phyloP scores from a whole-genome alignment of 2,888 invertebrate genomes.

The Leptopterna dolabrata region DNA sequence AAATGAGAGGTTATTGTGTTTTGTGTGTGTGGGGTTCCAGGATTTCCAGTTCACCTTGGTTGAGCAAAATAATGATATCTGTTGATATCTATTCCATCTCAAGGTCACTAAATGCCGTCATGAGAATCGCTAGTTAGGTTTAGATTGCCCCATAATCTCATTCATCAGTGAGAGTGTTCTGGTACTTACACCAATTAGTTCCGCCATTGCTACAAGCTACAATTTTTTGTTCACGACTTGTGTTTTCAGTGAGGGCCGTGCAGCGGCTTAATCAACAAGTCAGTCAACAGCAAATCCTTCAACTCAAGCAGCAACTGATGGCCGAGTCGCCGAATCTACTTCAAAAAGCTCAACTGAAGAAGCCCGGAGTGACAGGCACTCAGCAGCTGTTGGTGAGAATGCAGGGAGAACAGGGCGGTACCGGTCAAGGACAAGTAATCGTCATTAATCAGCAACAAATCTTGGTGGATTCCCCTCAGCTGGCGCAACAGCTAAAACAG shows the following conservation, averaged over 20 bases:
- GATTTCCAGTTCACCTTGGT: neutral
- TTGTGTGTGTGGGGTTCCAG: too few species aligned
- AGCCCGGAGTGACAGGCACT: slow-evolving; percentile 4
- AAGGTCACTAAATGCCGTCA: neutral
- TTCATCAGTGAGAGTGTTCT: neutral
- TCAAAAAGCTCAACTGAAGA: slow-evolving; percentile 46
- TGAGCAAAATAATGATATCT: neutral
- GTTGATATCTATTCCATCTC: neutral
- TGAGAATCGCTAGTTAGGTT: too few species aligned
- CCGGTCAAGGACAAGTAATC: slow-evolving; percentile 61
- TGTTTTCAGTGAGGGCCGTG: slow-evolving; percentile 49
- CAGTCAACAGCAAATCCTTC: slow-evolving; percentile 60
- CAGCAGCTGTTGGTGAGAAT: slow-evolving; percentile 62
- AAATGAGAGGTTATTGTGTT: too few species aligned
- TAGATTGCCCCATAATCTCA: neutral
- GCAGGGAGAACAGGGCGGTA: slow-evolving; percentile 56
- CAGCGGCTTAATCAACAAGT: slow-evolving; percentile 54
- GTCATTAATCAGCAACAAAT: slow-evolving; percentile 62
- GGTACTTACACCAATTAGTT: neutral
- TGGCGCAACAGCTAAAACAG: slow-evolving; percentile 60
- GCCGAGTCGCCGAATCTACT: slow-evolving; percentile 15
- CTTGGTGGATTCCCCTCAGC: slow-evolving; percentile 58
- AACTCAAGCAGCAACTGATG: slow-evolving; percentile 59
- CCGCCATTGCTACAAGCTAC: neutral
- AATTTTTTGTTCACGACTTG: neutral